Conservation (phyloP, 2,888 invertebrate genomes). For the Sarcophaga carnaria region DNA sequence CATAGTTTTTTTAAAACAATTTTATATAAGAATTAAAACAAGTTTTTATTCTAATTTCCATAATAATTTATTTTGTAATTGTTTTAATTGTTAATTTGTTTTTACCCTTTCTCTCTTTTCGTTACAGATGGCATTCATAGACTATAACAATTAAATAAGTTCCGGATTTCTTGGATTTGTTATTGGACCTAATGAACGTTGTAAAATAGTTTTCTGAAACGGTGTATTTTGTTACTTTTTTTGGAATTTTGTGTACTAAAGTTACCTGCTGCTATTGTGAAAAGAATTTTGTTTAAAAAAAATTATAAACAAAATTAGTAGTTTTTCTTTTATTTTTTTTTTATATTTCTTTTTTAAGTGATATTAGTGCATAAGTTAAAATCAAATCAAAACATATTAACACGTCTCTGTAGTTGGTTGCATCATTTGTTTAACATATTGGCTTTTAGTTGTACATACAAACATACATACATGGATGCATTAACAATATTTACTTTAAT, state of each 20-base stretch:
- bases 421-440: constrained; percentile 31
- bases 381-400: neutral
- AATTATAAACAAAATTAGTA: too few species aligned
- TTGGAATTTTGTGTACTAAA: constrained; percentile 64
- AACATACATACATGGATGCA: constrained; percentile 73
- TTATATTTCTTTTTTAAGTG: constrained; percentile 69
- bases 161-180: constrained; percentile 33
- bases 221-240: constrained; percentile 39
- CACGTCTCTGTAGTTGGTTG: constrained; percentile 28
- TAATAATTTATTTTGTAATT: constrained; percentile 31
- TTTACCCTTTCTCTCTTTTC: neutral
- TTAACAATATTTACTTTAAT: constrained; percentile 78
- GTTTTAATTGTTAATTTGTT: too few species aligned
- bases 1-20: constrained; percentile 14
- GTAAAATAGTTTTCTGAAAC: constrained; percentile 6
- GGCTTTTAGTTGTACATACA: neutral
- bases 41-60: constrained; percentile 25
- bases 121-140: constrained; percentile 75
- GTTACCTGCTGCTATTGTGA: constrained; percentile 67
- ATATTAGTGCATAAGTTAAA: constrained; percentile 74
- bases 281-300: neutral
- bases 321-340: constrained; percentile 10
- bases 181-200: constrained; percentile 7
- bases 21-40: constrained; percentile 19
- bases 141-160: constrained; percentile 27